phyloP scores from a whole-genome alignment of 1,140 invertebrate genomes.

The Luehdorfia chinensis region DNA sequence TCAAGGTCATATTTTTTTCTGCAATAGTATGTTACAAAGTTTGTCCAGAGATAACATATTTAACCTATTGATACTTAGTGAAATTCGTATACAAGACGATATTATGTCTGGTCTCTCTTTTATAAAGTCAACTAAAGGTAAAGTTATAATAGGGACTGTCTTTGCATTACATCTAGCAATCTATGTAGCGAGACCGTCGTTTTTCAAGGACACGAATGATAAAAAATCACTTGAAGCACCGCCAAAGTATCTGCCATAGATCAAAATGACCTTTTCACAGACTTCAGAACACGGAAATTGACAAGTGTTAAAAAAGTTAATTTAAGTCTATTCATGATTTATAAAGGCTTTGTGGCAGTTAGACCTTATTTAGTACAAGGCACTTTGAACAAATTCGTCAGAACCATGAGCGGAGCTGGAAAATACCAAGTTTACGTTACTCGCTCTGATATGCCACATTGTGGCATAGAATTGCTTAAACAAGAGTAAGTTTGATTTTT shows the following conservation, averaged over 20 bases:
- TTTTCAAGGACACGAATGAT: constrained; percentile 49
- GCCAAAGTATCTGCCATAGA: constrained; percentile 61
- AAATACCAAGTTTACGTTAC: constrained; percentile 70
- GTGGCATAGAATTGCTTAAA: constrained; percentile 72
- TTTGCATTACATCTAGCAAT: constrained; percentile 55
- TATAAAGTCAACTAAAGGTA: constrained; percentile 60
- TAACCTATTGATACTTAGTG: background rate
- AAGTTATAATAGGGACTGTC: constrained; percentile 60
- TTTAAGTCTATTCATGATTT: constrained; percentile 48
- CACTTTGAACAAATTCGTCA: constrained; percentile 24
- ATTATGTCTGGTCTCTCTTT: constrained; percentile 45
- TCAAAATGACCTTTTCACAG: constrained; percentile 31
- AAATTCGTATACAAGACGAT: background rate
- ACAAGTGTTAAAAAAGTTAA: constrained; percentile 20
- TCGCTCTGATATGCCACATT: constrained; percentile 72
- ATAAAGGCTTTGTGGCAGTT: constrained; percentile 42
- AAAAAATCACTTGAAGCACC: constrained; percentile 36
- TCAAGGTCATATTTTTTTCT: constrained; percentile 13
- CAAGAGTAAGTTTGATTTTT: constrained; percentile 52
- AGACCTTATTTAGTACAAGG: constrained; percentile 29
- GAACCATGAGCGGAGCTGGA: constrained; percentile 47
- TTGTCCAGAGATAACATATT: constrained; percentile 1
- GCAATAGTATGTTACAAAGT: background rate
- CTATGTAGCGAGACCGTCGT: constrained; percentile 62
- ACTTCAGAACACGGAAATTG: constrained; percentile 26